These are phyloP conservation scores for Hexactinellida sp. DNA, from an alignment of 37 sponge, comb jelly and placozoan species.

Conservation along the genomic window DNA sequence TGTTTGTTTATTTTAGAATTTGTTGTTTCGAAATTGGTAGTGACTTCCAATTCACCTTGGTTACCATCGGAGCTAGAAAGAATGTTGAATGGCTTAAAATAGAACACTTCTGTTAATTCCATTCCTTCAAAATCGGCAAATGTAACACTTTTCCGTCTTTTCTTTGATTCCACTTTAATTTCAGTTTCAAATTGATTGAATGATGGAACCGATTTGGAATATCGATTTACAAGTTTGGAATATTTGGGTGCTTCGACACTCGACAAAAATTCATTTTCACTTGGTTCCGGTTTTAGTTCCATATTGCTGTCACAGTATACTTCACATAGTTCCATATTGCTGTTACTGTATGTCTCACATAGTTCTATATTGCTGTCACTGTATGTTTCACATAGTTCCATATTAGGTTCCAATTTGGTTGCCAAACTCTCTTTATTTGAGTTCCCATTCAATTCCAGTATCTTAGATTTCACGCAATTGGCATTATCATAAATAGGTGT, in stretches of 20 bases:
- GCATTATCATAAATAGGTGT: neutral
- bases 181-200: neutral
- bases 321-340: too few relatives aligned
- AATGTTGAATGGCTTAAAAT: slow-evolving; percentile 15
- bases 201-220: neutral
- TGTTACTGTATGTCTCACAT: too few relatives aligned
- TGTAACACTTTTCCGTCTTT: neutral
- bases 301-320: too few relatives aligned
- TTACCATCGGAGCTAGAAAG: neutral
- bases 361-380: too few relatives aligned
- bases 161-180: neutral
- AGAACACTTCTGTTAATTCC: slow-evolving; percentile 7
- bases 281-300: neutral
- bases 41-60: neutral
- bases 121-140: slow-evolving; percentile 1
- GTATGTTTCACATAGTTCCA: too few relatives aligned
- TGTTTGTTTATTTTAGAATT: neutral
- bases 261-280: neutral
- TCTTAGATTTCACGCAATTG: neutral
- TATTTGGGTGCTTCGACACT: neutral
- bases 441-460: too few relatives aligned
- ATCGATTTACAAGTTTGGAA: neutral
- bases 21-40: neutral
- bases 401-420: neutral
- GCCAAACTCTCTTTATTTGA: too few relatives aligned